Evolutionary conservation across 2,888 invertebrate species (phyloP), one percentile per base, ranked within the genome.

Genomic region (Melinaea menophilus): DNA sequence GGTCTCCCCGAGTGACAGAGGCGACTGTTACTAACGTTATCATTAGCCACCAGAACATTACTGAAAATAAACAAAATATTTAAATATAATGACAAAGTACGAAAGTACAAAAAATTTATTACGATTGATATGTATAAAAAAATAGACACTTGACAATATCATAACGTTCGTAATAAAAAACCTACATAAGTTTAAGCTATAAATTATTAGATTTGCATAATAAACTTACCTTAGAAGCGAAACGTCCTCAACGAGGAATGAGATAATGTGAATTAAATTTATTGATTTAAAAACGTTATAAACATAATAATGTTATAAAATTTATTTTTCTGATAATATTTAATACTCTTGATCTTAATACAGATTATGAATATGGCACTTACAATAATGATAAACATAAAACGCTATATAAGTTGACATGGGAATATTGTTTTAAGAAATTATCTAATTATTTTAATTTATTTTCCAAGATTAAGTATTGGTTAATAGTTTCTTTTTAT

Each of bases 1-100:
- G 75, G 45, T 88, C 85, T 45, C 78, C 79, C 4, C 63, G 71
- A 2, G 71, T 73, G 1, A 73, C 46, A 12, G 76, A 76, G 68
- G 83, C 46, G 62, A 85, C 75, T 70, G 76, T 75, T 68, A 83
- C 75, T 71, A 82, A 68, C 59, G 72, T 70, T 4, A 71, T 5
- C 3, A 71, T 33, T 0, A 57, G 12, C 46, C 72, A 5, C 59
- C 71, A 65, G 48, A 77, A 80, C 89, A 89, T 88, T 75, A 77
- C 77, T 77, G 69, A 59, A 73, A 72, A 59, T 48, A 13, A 66
- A 62, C 9, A 54, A 11, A 33, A 13, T 31, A 47, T 37, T 34
- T 11, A 22, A 22, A 22, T 22, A 22, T 22, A 22, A 22, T 22
- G 22, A 22, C 22, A 31, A 5, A 7, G 13, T 31, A 13, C 9